A percentile compares a stretch with the other conserved stretches of the same genome.
Conservation (phyloP, 2,113 vertebrate genomes). For the Seriola quinqueradiata region DNA sequence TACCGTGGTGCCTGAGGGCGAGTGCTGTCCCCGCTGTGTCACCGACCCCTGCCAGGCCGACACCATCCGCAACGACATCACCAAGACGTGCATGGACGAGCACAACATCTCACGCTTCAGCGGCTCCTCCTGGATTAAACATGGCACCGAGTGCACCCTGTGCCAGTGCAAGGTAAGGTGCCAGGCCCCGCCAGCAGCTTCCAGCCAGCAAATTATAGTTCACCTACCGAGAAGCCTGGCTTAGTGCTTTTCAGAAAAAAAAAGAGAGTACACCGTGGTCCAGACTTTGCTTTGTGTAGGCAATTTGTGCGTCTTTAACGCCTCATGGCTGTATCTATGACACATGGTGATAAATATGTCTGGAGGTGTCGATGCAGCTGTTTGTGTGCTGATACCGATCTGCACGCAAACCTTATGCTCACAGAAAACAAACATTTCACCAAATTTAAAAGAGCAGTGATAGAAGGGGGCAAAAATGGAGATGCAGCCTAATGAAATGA, state of each 20-base stretch:
- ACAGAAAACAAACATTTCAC: neutral
- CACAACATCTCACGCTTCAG: conserved; percentile 94
- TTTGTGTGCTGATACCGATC: neutral
- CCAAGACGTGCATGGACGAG: conserved; percentile 96
- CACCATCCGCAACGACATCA: conserved; percentile 94
- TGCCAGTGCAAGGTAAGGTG: conserved; percentile 93
- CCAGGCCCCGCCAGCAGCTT: neutral
- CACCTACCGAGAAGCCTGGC: neutral
- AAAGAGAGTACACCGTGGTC: neutral
- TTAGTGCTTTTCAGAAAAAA: conserved; percentile 11
- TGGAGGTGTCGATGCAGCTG: conserved; percentile 11
- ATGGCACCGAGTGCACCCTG: conserved; percentile 96
- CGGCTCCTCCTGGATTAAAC: conserved; percentile 97
- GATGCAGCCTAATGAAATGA: neutral
- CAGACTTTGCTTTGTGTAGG: neutral
- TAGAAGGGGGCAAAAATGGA: neutral
- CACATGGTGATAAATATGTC: neutral
- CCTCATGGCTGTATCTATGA: conserved; percentile 4
- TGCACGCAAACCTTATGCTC: neutral
- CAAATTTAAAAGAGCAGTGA: neutral
- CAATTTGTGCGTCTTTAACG: conserved; percentile 21
- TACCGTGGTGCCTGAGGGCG: conserved; percentile 91
- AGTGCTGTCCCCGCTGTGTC: conserved; percentile 95
- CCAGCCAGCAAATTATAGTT: conserved; percentile 23
- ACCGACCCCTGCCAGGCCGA: conserved; percentile 95